A percentile compares a stretch with the other conserved stretches of the same genome.
These are phyloP conservation scores for Drosophila aldrichi DNA, from an alignment of 2,888 invertebrate species.

Conservation along the genomic window DNA sequence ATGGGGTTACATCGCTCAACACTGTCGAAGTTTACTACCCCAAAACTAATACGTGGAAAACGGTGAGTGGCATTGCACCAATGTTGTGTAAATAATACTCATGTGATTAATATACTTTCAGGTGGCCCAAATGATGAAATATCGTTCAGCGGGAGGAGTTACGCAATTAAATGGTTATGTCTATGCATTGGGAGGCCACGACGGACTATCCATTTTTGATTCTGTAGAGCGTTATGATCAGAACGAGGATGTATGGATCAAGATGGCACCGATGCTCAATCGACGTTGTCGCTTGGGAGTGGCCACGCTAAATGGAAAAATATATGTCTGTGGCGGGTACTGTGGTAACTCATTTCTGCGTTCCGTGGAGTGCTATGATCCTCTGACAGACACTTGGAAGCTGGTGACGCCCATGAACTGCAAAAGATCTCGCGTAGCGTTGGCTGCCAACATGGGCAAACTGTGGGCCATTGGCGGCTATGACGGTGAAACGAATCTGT, in stretches of 20 bases:
- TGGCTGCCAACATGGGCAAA: constrained; percentile 93
- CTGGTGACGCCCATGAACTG: constrained; percentile 92
- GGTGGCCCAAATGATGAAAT: constrained; percentile 86
- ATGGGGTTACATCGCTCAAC: constrained; percentile 92
- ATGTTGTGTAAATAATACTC: not conserved
- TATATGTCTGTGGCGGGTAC: constrained; percentile 94
- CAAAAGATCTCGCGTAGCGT: constrained; percentile 92
- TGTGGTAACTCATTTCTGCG: constrained; percentile 93
- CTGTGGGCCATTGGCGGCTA: constrained; percentile 92
- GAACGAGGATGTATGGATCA: constrained; percentile 89
- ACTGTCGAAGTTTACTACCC: constrained; percentile 93
- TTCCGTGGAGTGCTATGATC: constrained; percentile 93
- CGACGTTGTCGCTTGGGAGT: constrained; percentile 93
- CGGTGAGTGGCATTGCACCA: constrained; percentile 85
- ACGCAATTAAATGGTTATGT: constrained; percentile 89
- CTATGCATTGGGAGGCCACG: constrained; percentile 94
- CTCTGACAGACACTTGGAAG: constrained; percentile 91
- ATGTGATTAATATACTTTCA: constrained; percentile 26
- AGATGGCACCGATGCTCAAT: constrained; percentile 92
- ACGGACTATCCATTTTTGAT: constrained; percentile 94
- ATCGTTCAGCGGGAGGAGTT: constrained; percentile 90
- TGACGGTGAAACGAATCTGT: constrained; percentile 92
- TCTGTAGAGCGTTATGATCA: constrained; percentile 94
- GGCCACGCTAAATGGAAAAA: constrained; percentile 91
- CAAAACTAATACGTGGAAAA: constrained; percentile 90